phyloP scores from a whole-genome alignment of 2,113 vertebrate species.

The Anarhynchus alexandrinus region DNA sequence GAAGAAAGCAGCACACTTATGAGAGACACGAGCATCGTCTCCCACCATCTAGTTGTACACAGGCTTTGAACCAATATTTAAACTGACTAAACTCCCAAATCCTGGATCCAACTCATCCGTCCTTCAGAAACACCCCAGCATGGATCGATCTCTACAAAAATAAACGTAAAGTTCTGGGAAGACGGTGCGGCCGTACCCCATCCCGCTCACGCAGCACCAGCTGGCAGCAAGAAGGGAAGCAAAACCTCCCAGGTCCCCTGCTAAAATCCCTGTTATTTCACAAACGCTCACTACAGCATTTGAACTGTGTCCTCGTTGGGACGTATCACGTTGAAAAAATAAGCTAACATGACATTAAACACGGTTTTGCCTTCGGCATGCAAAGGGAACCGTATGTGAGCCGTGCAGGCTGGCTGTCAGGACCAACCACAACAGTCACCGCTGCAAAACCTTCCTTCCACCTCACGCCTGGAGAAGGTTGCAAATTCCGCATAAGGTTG shows the following conservation, averaged over 20 bases:
- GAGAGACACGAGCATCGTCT: not conserved
- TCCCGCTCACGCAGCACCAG: not conserved
- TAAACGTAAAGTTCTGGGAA: accelerated
- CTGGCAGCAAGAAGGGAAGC: not conserved
- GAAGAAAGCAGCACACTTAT: not conserved
- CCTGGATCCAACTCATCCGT: not conserved
- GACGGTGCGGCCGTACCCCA: not conserved
- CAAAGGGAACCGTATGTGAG: not conserved
- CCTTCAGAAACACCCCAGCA: not conserved
- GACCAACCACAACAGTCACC: not conserved
- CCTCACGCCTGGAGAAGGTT: not conserved
- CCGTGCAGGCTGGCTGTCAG: not conserved
- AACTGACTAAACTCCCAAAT: not conserved
- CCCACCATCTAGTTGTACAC: not conserved
- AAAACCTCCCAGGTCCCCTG: not conserved
- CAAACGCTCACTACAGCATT: not conserved
- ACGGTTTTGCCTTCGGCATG: not conserved
- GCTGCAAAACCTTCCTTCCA: not conserved
- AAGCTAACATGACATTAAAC: conserved; percentile 14
- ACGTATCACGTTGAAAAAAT: not conserved
- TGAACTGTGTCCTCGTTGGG: not conserved
- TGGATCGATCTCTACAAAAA: not conserved
- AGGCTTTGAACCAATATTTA: not conserved
- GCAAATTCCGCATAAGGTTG: not conserved
- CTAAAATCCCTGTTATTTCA: not conserved